phyloP scores from a whole-genome alignment of 1,140 invertebrate species.

The Diuraphis noxia region DNA sequence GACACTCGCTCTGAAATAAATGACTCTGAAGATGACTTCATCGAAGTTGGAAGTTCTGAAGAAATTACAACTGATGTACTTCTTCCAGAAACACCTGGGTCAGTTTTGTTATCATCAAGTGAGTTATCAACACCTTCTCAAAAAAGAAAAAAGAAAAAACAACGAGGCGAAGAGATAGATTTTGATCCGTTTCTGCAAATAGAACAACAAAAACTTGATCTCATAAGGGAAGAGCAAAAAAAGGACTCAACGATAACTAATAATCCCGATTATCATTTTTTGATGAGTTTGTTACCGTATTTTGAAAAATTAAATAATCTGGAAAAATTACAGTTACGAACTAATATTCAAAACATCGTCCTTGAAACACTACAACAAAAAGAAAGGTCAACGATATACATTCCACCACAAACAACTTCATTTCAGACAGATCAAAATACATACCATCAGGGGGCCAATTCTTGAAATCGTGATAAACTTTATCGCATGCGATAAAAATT shows the following conservation, averaged over 20 bases:
- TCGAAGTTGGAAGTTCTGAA: neutral
- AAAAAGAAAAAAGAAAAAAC: neutral
- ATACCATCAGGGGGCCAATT: no score
- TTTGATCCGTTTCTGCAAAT: neutral
- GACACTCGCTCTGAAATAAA: neutral
- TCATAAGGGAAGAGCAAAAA: neutral
- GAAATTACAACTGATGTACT: neutral
- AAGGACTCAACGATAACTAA: neutral
- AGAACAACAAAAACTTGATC: neutral
- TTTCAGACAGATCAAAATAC: no score
- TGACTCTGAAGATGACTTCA: neutral
- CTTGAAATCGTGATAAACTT: no score
- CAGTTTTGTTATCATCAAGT: neutral
- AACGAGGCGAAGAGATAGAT: neutral
- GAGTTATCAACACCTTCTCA: neutral
- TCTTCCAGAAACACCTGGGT: neutral
- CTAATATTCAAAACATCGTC: slow-evolving; percentile 1
- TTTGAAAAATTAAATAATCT: neutral
- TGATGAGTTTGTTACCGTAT: neutral
- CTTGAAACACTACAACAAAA: no score
- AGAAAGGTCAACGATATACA: no score
- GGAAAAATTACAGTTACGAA: neutral
- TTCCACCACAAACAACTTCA: no score
- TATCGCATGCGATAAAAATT: no score
- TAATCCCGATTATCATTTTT: neutral